Evolutionary conservation across 2,888 invertebrate genomes (phyloP).

Genomic region (Lasioglossum calceatum): DNA sequence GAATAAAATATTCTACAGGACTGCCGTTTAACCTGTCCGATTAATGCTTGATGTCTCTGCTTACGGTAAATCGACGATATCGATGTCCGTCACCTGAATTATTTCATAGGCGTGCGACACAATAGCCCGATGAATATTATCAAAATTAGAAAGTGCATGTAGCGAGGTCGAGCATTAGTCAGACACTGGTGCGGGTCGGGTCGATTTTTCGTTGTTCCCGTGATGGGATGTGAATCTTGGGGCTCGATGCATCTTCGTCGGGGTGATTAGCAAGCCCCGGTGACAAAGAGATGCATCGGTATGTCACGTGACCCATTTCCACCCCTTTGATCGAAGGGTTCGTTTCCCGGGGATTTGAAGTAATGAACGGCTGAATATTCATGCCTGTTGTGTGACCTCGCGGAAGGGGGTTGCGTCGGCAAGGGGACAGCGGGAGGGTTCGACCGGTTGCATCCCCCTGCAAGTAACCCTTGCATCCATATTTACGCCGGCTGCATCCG

Average conservation of each 20-base stretch:
- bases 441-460: neutral
- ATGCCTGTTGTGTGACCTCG: slow-evolving; percentile 24
- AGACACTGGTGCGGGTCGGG: neutral
- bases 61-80: neutral
- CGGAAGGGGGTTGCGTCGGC: neutral
- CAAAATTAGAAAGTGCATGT: neutral
- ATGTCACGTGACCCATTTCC: slow-evolving; percentile 9
- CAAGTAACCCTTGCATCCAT: slow-evolving; percentile 29
- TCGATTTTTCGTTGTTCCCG: neutral
- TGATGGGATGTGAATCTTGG: neutral
- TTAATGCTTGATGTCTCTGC: neutral
- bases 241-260: neutral
- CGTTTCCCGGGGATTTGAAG: slow-evolving; percentile 15
- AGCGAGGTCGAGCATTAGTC: neutral
- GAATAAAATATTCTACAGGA: neutral
- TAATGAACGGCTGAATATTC: slow-evolving; percentile 44
- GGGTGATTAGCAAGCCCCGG: neutral
- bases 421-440: neutral
- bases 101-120: neutral
- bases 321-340: slow-evolving; percentile 16
- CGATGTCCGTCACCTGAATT: neutral
- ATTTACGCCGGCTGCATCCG: slow-evolving; percentile 34
- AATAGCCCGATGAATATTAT: neutral
- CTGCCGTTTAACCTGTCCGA: neutral
- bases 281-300: neutral